Evolutionary conservation across 1,140 invertebrate genomes (phyloP), one percentile per base, ranked within the genome.

Genomic region (Tetragonula clypearis): DNA sequence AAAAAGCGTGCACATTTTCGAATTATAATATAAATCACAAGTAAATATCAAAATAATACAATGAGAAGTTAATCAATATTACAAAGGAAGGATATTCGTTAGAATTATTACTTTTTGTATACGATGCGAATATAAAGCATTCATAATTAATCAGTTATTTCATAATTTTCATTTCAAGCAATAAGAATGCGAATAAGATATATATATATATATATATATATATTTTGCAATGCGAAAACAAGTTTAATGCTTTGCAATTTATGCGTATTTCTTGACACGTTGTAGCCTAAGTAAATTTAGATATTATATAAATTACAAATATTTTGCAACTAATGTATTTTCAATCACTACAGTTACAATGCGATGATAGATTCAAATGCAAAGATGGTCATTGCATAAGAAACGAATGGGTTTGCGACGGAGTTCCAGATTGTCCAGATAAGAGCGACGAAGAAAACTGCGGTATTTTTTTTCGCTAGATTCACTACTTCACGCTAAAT

Each of bases 391-490:
- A 95, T 78, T 97, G 97, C 90, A 96, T 97, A 83, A 95, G 95
- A 21, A 92, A 92, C 1, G 92, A 95, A 74, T 97, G 96, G 96
- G 93, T 94, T 79, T 97, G 97, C 92, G 97, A 97, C 91, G 95
- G 96, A 26, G 79, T 72, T 2, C 93, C 95, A 75, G 97, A 97
- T 92, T 97, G 97, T 92, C 87, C 89, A 0, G 97, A 97, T 91
- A 95, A 94, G 65, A 96, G 95, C 74, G 97, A 97, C 92, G 97
- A 97, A 94, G 81, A 93, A 69, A 91, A 96, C 78, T 97, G 97
- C 91, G 95, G 96, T 97, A 79, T 19, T 26, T 56, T 14, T 14
- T 30, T 78, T 21, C 11, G 17, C 30, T 66, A 26, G 30, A 30
- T n/a, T 30, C 30, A 1, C 30, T 17, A 26, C 3, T 55, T n/a